phyloP scores from a whole-genome alignment of 1,140 invertebrate genomes.

The Apis florea region DNA sequence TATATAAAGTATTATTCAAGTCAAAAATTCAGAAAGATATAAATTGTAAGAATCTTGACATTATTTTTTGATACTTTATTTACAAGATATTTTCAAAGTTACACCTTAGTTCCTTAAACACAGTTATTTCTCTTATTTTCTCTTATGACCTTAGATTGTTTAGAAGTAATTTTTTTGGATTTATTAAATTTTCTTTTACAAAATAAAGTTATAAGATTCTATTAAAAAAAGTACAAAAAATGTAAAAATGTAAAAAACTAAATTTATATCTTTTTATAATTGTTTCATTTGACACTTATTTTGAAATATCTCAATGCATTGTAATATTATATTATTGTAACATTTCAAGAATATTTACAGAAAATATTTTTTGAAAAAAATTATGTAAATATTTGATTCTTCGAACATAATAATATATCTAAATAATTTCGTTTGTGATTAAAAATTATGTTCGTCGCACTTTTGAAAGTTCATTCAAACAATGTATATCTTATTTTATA shows the following conservation, averaged over 20 bases:
- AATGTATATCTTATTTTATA: not conserved
- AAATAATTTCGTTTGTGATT: not conserved
- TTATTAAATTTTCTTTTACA: not conserved
- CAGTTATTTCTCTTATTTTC: not conserved
- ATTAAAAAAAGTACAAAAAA: not conserved
- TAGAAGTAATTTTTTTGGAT: not conserved
- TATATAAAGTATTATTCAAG: not conserved
- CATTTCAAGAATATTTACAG: not conserved
- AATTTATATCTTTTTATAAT: not conserved
- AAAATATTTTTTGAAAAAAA: not conserved
- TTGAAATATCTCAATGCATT: not conserved
- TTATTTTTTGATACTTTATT: not conserved
- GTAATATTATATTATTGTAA: not conserved
- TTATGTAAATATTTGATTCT: not conserved
- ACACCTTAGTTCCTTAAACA: conserved; percentile 16
- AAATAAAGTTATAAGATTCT: not conserved
- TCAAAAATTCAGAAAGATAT: conserved; percentile 3
- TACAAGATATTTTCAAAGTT: conserved; percentile 14
- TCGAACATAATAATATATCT: not conserved
- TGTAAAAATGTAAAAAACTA: not conserved
- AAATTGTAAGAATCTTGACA: not conserved
- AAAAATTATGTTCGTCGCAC: conserved; percentile 1
- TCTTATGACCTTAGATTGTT: conserved; percentile 7
- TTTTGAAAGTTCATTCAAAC: not conserved
- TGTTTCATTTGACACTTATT: not conserved